Evolutionary conservation across 2,113 vertebrate species (phyloP).

Genomic region (Boulengeromyrus knoepffleri): DNA sequence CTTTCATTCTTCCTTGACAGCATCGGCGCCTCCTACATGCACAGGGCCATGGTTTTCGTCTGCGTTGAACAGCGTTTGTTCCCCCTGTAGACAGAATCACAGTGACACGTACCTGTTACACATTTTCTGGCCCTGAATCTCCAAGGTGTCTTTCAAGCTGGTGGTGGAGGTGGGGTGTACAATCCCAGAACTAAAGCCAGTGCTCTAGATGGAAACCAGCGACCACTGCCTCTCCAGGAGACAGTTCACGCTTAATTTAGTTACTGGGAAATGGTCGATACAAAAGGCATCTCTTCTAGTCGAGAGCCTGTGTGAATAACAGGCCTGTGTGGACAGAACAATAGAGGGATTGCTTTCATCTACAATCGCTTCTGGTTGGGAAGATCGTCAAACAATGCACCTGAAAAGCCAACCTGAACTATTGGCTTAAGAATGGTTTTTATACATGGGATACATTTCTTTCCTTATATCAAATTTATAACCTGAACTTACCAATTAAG

Average conservation of each 20-base stretch:
- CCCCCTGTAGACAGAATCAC: neutral
- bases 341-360: neutral
- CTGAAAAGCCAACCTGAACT: neutral
- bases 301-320: neutral
- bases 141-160: neutral
- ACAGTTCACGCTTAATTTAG: neutral
- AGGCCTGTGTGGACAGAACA: neutral
- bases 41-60: neutral
- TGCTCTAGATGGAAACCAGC: neutral
- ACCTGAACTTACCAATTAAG: neutral
- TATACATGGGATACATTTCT: slow-evolving; percentile 6
- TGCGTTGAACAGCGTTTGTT: neutral
- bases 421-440: neutral
- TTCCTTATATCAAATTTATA: slow-evolving; percentile 46
- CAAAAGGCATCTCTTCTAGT: neutral
- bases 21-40: neutral
- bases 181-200: neutral
- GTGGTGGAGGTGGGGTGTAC: neutral
- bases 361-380: neutral
- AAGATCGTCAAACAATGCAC: neutral
- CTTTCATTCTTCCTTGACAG: neutral
- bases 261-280: slow-evolving; percentile 6
- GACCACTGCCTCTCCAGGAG: neutral
- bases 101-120: neutral
- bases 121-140: neutral